Percentiles rank a stretch among this genome's conserved stretches.
Evolutionary conservation across 2,113 vertebrate species (phyloP).

Genomic region (Alosa alosa): DNA sequence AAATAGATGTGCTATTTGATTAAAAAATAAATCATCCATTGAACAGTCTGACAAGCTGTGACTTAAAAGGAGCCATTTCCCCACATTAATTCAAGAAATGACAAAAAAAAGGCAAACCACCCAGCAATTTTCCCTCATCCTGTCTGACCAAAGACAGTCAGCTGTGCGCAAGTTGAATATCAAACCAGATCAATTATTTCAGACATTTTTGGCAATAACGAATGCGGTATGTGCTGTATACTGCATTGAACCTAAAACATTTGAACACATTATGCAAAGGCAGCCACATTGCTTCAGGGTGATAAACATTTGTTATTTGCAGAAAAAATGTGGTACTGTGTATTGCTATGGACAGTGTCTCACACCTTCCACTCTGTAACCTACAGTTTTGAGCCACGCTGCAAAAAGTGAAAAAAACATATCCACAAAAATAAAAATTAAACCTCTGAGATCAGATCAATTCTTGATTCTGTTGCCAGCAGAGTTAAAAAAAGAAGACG

Average conservation of each 20-base stretch:
- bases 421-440: background rate
- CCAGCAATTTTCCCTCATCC: background rate
- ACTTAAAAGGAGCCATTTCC: constrained; percentile 3
- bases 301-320: background rate
- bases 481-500: background rate
- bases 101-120: background rate
- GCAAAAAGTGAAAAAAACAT: background rate
- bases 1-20: constrained; percentile 16
- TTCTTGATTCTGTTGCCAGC: background rate
- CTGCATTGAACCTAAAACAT: background rate
- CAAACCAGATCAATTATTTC: background rate
- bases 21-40: constrained; percentile 21
- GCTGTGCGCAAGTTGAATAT: background rate
- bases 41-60: background rate
- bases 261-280: background rate
- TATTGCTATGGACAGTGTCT: background rate
- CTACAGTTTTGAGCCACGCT: background rate
- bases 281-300: background rate
- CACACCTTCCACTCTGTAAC: background rate
- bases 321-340: background rate
- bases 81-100: background rate
- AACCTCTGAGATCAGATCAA: background rate
- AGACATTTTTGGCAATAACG: background rate
- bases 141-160: background rate
- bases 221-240: background rate